Conservation (phyloP, 1,140 invertebrate species). For the Cherax destructor region DNA sequence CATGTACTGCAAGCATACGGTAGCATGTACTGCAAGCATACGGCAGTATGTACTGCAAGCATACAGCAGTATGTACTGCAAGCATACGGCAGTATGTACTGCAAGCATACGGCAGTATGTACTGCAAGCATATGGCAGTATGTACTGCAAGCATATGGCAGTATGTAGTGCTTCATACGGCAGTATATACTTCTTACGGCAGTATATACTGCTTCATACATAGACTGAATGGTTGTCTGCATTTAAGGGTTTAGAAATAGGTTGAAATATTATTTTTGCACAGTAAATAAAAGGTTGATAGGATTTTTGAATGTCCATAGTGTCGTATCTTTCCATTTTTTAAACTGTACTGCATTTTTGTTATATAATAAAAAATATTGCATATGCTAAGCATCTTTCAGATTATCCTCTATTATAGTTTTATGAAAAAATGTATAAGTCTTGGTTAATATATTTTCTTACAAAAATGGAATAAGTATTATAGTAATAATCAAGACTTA, state of each 20-base stretch:
- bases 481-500: background rate
- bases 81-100: no score
- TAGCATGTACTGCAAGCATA: background rate
- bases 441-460: background rate
- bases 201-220: background rate
- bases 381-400: background rate
- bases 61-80: no score
- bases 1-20: background rate
- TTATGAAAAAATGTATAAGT: background rate
- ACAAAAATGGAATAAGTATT: background rate
- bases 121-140: background rate
- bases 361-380: background rate
- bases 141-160: background rate
- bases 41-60: no score
- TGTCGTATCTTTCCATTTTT: background rate
- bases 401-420: constrained; percentile 7
- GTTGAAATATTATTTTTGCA: constrained; percentile 15
- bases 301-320: background rate
- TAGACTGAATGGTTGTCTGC: background rate
- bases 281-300: background rate
- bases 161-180: background rate
- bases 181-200: background rate
- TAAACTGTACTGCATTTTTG: background rate
- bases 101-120: no score
- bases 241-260: background rate